Evolutionary conservation across 2,888 invertebrate genomes (phyloP).

Genomic region (Ligdia adustata): DNA sequence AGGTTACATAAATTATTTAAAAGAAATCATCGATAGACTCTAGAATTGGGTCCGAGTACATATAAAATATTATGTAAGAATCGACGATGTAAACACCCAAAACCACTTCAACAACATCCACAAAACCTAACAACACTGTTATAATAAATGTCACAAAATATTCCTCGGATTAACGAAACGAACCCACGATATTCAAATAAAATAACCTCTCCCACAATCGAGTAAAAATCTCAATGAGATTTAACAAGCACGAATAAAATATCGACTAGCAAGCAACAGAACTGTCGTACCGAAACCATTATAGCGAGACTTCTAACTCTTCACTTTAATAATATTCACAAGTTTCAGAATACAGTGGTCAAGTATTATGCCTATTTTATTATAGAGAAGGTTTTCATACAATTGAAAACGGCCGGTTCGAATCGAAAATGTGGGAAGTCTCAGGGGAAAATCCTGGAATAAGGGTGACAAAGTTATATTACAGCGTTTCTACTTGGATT

Average conservation of each 20-base stretch:
- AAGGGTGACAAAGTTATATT: slow-evolving; percentile 43
- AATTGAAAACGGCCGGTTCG: slow-evolving; percentile 66
- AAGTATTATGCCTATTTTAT: slow-evolving; percentile 55
- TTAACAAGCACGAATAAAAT: slow-evolving; percentile 77
- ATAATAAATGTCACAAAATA: slow-evolving; percentile 23
- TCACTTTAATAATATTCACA: slow-evolving; percentile 3
- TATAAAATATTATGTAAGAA: no score
- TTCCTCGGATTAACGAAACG: slow-evolving; percentile 38
- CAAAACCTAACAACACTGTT: slow-evolving; percentile 11
- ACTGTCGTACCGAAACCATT: slow-evolving; percentile 49
- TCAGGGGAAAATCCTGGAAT: slow-evolving; percentile 60
- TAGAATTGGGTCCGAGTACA: no score
- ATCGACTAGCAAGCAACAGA: slow-evolving; percentile 60
- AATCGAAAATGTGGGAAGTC: slow-evolving; percentile 74
- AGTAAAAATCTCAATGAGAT: slow-evolving; percentile 72
- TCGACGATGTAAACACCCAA: not conserved
- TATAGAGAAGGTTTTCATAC: slow-evolving; percentile 69
- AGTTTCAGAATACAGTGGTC: slow-evolving; percentile 45
- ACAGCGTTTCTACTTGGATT: slow-evolving; percentile 36
- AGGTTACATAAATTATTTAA: no score
- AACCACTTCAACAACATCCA: not conserved
- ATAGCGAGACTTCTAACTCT: slow-evolving; percentile 28
- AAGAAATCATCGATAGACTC: no score
- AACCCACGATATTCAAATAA: slow-evolving; percentile 47
- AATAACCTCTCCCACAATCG: slow-evolving; percentile 51